phyloP scores from a whole-genome alignment of 2,888 invertebrate species.

The Agrochola circellaris region DNA sequence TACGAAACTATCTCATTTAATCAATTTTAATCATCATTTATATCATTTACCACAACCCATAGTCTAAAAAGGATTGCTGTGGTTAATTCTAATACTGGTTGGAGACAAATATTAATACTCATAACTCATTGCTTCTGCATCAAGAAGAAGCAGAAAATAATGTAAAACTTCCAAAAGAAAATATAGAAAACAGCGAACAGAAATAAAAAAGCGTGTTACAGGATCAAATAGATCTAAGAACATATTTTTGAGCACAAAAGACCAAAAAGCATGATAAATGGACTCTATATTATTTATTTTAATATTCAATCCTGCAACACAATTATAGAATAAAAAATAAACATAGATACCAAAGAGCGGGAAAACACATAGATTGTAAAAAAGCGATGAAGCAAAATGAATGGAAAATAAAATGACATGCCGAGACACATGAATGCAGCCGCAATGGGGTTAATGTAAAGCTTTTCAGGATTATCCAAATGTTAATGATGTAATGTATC shows the following conservation, averaged over 20 bases:
- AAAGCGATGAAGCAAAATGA: constrained; percentile 68
- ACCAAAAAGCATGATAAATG: neutral
- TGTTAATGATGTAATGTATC: constrained; percentile 78
- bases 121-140: constrained; percentile 89
- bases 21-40: constrained; percentile 2
- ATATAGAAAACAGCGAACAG: constrained; percentile 64
- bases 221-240: constrained; percentile 53
- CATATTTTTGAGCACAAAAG: neutral
- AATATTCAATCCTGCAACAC: constrained; percentile 41
- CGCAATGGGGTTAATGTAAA: constrained; percentile 85
- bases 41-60: constrained; percentile 73
- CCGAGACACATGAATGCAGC: constrained; percentile 83
- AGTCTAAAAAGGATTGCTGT: constrained; percentile 86
- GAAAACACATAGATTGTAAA: constrained; percentile 62
- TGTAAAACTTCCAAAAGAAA: constrained; percentile 63
- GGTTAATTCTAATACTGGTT: constrained; percentile 74
- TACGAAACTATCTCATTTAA: constrained; percentile 11
- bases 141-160: constrained; percentile 80
- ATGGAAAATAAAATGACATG: constrained; percentile 72
- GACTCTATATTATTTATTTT: neutral
- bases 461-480: constrained; percentile 71
- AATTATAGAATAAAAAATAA: constrained; percentile 46
- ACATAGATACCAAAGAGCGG: constrained; percentile 54
- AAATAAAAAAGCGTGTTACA: constrained; percentile 56
- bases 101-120: constrained; percentile 51